Evolutionary conservation across 2,888 invertebrate genomes (phyloP).

Genomic region (Tortricodes alternella): DNA sequence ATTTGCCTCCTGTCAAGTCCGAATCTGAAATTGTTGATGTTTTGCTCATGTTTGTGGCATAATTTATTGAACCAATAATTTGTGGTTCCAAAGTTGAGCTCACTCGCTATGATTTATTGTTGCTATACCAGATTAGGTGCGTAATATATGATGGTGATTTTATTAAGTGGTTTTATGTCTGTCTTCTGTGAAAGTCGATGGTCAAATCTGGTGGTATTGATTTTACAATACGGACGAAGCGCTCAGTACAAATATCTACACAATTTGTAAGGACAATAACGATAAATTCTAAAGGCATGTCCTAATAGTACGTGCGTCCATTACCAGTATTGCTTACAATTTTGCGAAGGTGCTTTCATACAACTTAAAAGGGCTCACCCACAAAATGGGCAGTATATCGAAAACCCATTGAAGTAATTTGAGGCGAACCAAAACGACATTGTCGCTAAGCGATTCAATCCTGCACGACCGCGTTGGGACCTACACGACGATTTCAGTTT

Average conservation of each 20-base stretch:
- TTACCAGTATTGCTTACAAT: slow-evolving; percentile 55
- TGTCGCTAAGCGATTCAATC: slow-evolving; percentile 76
- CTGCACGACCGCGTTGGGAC: slow-evolving; percentile 58
- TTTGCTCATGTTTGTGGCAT: slow-evolving; percentile 67
- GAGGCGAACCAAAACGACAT: slow-evolving; percentile 71
- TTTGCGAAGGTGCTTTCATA: slow-evolving; percentile 49
- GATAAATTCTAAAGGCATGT: slow-evolving; percentile 31
- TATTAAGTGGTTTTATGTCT: slow-evolving; percentile 18
- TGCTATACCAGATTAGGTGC: slow-evolving; percentile 27
- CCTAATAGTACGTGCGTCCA: slow-evolving; percentile 44
- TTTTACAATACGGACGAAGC: too few species aligned
- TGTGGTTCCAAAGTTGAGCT: slow-evolving; percentile 55
- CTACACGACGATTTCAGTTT: slow-evolving; percentile 67
- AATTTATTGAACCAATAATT: slow-evolving; percentile 72
- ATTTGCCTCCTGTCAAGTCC: slow-evolving; percentile 69
- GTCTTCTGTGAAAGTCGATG: slow-evolving; percentile 3
- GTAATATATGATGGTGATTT: slow-evolving; percentile 47
- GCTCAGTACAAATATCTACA: not conserved
- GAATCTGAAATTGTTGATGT: slow-evolving; percentile 78
- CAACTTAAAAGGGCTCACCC: slow-evolving; percentile 59
- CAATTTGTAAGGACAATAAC: not conserved
- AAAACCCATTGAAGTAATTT: slow-evolving; percentile 75
- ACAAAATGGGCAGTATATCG: slow-evolving; percentile 68
- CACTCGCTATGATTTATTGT: slow-evolving; percentile 51
- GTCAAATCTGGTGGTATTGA: too few species aligned